Evolutionary conservation across 2,113 vertebrate genomes (phyloP).

Genomic region (Solenodon paradoxus): DNA sequence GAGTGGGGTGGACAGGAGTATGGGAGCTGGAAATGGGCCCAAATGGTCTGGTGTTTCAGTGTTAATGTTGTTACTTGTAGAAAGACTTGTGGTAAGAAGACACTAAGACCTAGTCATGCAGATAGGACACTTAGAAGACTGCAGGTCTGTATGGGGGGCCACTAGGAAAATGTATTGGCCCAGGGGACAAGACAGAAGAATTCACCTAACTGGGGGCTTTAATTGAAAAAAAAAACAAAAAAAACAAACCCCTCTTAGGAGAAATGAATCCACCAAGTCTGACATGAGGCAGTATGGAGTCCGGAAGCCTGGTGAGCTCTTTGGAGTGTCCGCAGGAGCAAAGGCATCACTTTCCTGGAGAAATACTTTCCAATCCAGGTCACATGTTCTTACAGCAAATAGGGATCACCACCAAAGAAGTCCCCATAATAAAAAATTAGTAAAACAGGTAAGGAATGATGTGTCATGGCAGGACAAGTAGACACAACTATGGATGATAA

Average conservation of each 20-base stretch:
- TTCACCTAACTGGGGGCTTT: neutral
- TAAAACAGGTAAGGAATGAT: neutral
- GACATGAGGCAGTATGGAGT: neutral
- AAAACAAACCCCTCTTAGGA: no score
- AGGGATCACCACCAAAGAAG: neutral
- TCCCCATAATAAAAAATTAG: neutral
- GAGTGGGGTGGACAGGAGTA: rapidly evolving
- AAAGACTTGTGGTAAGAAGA: neutral
- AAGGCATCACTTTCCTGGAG: neutral
- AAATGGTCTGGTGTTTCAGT: neutral
- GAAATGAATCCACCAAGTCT: neutral
- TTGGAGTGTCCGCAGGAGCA: neutral
- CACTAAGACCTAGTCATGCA: neutral
- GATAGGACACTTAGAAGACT: neutral
- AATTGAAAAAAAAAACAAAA: neutral
- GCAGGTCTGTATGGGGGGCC: neutral
- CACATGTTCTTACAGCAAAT: neutral
- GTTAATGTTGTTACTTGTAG: neutral
- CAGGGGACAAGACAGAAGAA: neutral
- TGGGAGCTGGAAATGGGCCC: neutral
- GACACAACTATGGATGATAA: neutral
- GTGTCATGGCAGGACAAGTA: neutral
- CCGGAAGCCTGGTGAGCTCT: neutral
- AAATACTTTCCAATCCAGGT: neutral
- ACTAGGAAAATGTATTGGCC: neutral